phyloP scores from a whole-genome alignment of 2,797 vertebrate species.

The Acipenser ruthenus region DNA sequence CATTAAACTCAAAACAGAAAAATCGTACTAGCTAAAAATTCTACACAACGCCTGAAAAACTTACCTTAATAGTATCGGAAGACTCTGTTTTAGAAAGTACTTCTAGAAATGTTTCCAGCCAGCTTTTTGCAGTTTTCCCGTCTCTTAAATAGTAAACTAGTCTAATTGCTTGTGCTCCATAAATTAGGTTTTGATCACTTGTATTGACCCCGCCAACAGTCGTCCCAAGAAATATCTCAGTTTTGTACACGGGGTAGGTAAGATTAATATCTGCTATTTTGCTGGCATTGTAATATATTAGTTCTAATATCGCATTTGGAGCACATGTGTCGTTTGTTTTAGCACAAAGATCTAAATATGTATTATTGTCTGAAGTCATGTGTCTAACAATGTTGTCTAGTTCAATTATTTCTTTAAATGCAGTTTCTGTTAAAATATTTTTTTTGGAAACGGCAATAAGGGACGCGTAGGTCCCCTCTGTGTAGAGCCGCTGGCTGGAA shows the following conservation, averaged over 20 bases:
- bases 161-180: conserved; percentile 52
- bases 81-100: too few relatives aligned
- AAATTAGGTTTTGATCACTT: too few relatives aligned
- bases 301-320: conserved; percentile 48
- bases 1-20: neutral
- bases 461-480: conserved; percentile 45
- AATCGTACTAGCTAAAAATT: too few relatives aligned
- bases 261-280: conserved; percentile 24
- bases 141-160: conserved; percentile 48
- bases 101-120: too few relatives aligned
- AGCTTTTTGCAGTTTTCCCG: too few relatives aligned
- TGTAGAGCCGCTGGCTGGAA: conserved; percentile 54
- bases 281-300: conserved; percentile 21
- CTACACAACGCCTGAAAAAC: neutral
- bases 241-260: conserved; percentile 36
- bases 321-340: conserved; percentile 33
- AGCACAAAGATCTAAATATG: conserved; percentile 52
- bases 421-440: conserved; percentile 43
- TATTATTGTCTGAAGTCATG: conserved; percentile 23
- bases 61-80: too few relatives aligned
- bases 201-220: conserved; percentile 36
- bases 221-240: conserved; percentile 30
- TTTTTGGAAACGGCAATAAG: conserved; percentile 20
- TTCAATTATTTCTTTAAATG: conserved; percentile 43
- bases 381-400: conserved; percentile 45